These are phyloP conservation scores for Notarius lentiginosus DNA, from an alignment of 2,113 vertebrate species.

Conservation along the genomic window DNA sequence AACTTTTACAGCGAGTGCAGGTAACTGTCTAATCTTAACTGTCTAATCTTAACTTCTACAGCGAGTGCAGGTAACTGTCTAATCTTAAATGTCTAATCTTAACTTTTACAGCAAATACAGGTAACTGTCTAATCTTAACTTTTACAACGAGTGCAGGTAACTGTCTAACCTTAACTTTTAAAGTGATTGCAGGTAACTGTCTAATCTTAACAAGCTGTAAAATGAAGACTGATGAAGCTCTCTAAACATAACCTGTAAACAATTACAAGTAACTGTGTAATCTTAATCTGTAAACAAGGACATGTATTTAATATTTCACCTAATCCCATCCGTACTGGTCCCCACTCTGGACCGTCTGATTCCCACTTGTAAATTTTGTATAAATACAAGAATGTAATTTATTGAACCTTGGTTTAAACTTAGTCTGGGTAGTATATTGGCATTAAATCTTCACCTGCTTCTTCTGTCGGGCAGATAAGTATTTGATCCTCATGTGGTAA, in stretches of 20 bases:
- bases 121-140: not conserved
- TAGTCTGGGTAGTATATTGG: not conserved
- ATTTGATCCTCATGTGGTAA: not conserved
- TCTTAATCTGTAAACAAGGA: not conserved
- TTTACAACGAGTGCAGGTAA: not conserved
- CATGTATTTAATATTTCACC: not conserved
- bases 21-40: not conserved
- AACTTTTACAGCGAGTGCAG: not conserved
- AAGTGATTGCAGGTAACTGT: not conserved
- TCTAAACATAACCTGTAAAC: not conserved
- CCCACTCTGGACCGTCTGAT: not conserved
- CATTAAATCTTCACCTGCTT: not conserved
- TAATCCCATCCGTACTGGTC: not conserved
- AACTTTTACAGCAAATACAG: not conserved
- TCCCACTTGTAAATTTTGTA: not conserved
- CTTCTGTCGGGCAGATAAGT: not conserved
- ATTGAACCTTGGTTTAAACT: not conserved
- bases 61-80: not conserved
- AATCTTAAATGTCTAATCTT: not conserved
- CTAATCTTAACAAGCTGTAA: not conserved
- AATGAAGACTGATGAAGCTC: not conserved
- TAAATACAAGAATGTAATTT: not conserved
- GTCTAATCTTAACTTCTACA: not conserved
- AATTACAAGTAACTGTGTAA: not conserved
- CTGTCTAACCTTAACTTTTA: not conserved